Evolutionary conservation across 2,113 vertebrate genomes (phyloP).

Genomic region (Phrynosoma platyrhinos): DNA sequence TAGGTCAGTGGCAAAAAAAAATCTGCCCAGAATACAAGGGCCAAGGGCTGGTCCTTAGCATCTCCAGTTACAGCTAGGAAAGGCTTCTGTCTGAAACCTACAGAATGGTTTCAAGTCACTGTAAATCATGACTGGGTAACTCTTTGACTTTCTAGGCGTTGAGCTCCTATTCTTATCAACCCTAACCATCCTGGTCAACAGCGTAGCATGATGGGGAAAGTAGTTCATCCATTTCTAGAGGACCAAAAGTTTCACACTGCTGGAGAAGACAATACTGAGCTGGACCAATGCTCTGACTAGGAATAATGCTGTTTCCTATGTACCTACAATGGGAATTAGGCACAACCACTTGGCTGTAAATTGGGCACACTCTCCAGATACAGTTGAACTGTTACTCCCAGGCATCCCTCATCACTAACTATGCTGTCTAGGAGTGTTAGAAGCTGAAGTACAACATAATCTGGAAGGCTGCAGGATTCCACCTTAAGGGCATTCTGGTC

Average conservation of each 20-base stretch:
- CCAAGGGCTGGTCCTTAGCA: not conserved
- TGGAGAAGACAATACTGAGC: not conserved
- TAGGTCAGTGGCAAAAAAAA: not conserved
- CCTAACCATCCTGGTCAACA: too few species aligned
- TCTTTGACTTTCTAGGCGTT: too few species aligned
- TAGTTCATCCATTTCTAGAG: too few species aligned
- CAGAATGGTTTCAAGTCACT: not conserved
- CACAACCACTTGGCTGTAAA: not conserved
- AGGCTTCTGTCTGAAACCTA: not conserved
- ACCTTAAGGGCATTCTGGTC: too few species aligned
- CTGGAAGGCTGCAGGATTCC: too few species aligned
- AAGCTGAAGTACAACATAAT: too few species aligned
- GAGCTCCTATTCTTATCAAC: too few species aligned
- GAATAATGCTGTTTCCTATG: not conserved
- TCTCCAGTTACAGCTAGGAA: not conserved
- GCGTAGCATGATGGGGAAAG: too few species aligned
- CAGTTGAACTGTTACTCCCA: too few species aligned
- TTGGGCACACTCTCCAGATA: too few species aligned
- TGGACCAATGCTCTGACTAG: not conserved
- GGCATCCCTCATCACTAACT: too few species aligned
- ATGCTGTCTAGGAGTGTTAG: too few species aligned
- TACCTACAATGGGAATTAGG: not conserved
- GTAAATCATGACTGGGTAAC: not conserved
- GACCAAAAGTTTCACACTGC: not conserved
- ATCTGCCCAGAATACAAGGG: not conserved